These are phyloP conservation scores for Melitaea cinxia DNA, from an alignment of 1,140 invertebrate genomes.

Conservation along the genomic window DNA sequence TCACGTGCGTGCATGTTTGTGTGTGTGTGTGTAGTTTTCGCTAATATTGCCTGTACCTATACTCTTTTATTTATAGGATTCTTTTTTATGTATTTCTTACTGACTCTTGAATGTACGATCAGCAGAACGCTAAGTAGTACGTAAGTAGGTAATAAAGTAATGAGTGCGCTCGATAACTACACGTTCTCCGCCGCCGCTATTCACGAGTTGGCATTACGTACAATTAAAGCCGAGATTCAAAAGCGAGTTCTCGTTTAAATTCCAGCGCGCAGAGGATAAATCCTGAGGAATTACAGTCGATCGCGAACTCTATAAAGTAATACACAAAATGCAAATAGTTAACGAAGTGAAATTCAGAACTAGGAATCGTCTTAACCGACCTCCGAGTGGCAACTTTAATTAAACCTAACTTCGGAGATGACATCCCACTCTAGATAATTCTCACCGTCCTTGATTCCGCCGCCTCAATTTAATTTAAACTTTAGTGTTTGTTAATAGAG, in stretches of 20 bases:
- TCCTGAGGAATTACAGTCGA: conserved; percentile 23
- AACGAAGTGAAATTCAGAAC: conserved; percentile 57
- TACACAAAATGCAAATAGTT: conserved; percentile 68
- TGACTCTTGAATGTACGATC: too few relatives aligned
- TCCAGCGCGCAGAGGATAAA: not conserved
- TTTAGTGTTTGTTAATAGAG: conserved; percentile 34
- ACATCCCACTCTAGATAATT: conserved; percentile 64
- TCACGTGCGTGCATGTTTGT: conserved; percentile 1
- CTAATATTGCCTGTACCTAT: too few relatives aligned
- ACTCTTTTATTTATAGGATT: too few relatives aligned
- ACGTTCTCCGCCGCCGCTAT: not conserved
- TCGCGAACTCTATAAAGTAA: conserved; percentile 43
- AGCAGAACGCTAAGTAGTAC: not conserved
- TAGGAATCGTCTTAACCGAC: conserved; percentile 58
- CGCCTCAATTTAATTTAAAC: conserved; percentile 23
- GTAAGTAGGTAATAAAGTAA: not conserved
- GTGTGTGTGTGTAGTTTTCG: too few relatives aligned
- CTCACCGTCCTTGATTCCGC: conserved; percentile 29
- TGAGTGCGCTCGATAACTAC: not conserved
- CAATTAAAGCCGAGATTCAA: not conserved
- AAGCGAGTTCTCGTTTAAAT: not conserved
- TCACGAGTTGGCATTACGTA: not conserved
- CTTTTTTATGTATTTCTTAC: too few relatives aligned
- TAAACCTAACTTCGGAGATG: conserved; percentile 72
- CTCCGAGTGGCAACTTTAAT: conserved; percentile 65